Conservation (phyloP, 2,888 invertebrate genomes). For the Meloe dianella region DNA sequence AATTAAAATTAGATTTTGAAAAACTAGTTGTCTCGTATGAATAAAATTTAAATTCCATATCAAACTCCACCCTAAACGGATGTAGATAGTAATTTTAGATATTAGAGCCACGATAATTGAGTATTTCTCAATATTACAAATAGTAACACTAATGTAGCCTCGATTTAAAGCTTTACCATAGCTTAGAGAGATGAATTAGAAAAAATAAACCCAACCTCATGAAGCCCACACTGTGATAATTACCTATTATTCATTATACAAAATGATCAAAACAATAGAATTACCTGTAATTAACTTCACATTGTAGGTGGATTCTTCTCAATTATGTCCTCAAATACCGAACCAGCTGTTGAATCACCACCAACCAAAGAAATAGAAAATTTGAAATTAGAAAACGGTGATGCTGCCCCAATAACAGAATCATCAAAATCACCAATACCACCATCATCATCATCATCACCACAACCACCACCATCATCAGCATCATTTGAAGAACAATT, state of each 20-base stretch:
- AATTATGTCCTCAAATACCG: conserved; percentile 31
- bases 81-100: too few species aligned
- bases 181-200: too few species aligned
- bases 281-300: background rate
- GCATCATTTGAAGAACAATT: conserved; percentile 71
- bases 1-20: background rate
- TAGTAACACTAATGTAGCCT: background rate
- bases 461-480: background rate
- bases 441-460: conserved; percentile 20
- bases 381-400: conserved; percentile 64
- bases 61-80: too few species aligned
- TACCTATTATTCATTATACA: background rate
- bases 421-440: conserved; percentile 37
- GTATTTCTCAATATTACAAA: too few species aligned
- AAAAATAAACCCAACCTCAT: background rate
- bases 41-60: background rate
- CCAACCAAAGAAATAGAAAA: conserved; percentile 61
- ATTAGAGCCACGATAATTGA: too few species aligned
- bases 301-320: conserved; percentile 2
- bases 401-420: conserved; percentile 26
- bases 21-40: background rate
- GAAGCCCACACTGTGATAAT: background rate
- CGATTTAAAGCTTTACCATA: too few species aligned
- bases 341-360: conserved; percentile 35
- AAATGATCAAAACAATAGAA: background rate